Conservation (phyloP, 1,140 invertebrate species). For the Drosophila sp. region DNA sequence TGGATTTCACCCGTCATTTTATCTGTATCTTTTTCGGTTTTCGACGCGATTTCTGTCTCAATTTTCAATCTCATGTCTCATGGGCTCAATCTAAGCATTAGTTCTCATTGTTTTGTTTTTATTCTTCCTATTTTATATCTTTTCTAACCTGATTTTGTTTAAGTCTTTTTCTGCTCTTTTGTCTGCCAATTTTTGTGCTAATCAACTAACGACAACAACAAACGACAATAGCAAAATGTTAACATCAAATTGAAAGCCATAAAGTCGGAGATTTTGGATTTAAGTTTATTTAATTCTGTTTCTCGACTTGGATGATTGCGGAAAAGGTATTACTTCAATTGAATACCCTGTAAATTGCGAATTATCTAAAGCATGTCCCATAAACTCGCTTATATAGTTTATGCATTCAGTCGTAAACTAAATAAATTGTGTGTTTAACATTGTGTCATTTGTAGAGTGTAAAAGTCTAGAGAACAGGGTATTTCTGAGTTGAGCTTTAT, state of each 20-base stretch:
- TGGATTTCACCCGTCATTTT: slow-evolving; percentile 7
- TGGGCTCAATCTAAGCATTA: slow-evolving; percentile 4
- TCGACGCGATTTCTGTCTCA: neutral
- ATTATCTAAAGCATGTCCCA: neutral
- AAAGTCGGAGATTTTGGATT: slow-evolving; percentile 45
- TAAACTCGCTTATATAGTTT: too few relatives aligned
- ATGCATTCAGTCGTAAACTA: too few relatives aligned
- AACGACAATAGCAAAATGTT: slow-evolving; percentile 8
- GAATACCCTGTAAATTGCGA: slow-evolving; percentile 4
- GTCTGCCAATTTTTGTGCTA: slow-evolving; percentile 38
- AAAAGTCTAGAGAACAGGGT: slow-evolving; percentile 2
- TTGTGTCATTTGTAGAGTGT: too few relatives aligned
- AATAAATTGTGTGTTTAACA: too few relatives aligned
- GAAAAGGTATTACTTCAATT: slow-evolving; percentile 50
- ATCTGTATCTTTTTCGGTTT: slow-evolving; percentile 1
- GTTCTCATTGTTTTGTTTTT: slow-evolving; percentile 30
- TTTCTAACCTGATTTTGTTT: slow-evolving; percentile 11
- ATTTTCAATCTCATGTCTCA: slow-evolving; percentile 9
- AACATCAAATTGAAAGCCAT: slow-evolving; percentile 59
- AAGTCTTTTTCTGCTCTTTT: slow-evolving; percentile 5
- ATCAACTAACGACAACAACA: slow-evolving; percentile 22
- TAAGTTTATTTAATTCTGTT: slow-evolving; percentile 44
- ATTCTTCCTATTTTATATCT: too few relatives aligned
- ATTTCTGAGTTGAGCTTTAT: slow-evolving; percentile 4
- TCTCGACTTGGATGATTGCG: slow-evolving; percentile 64